phyloP scores from a whole-genome alignment of 2,888 invertebrate genomes.

The Eledona agricola region DNA sequence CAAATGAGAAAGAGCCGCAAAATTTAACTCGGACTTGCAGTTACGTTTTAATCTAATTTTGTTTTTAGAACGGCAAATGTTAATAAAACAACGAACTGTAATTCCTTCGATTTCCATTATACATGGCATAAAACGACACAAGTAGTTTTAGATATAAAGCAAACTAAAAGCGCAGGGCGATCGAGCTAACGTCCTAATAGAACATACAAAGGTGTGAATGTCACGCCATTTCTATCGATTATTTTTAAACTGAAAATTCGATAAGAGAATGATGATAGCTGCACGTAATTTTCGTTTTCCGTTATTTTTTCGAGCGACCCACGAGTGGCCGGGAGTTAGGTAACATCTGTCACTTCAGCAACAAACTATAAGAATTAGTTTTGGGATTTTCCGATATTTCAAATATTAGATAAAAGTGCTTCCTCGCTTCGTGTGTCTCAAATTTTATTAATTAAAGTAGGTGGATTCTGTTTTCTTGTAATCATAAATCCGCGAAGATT shows the following conservation, averaged over 20 bases:
- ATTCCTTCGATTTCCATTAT: too few species aligned
- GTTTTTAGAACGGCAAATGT: too few species aligned
- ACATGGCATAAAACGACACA: too few species aligned
- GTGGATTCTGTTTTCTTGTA: constrained; percentile 8
- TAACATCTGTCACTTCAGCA: constrained; percentile 32
- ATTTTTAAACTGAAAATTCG: constrained; percentile 15
- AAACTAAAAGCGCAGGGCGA: constrained; percentile 17
- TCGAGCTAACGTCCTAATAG: constrained; percentile 18
- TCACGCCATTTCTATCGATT: constrained; percentile 32
- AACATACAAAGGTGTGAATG: constrained; percentile 30
- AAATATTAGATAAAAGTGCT: constrained; percentile 9
- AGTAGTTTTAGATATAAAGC: constrained; percentile 4
- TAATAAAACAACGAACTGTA: too few species aligned
- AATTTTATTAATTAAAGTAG: too few species aligned
- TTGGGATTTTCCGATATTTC: constrained; percentile 33
- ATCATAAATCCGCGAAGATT: constrained; percentile 30
- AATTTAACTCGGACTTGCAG: constrained; percentile 1
- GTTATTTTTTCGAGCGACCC: constrained; percentile 5
- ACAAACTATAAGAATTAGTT: constrained; percentile 28
- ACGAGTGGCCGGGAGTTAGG: constrained; percentile 26
- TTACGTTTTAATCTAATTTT: background rate
- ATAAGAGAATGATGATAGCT: constrained; percentile 8
- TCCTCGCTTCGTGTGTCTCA: background rate
- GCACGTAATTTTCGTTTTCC: too few species aligned
- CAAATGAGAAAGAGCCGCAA: constrained; percentile 1